Evolutionary conservation across 2,797 vertebrate genomes (phyloP).

Genomic region (Arremon aurantiirostris): DNA sequence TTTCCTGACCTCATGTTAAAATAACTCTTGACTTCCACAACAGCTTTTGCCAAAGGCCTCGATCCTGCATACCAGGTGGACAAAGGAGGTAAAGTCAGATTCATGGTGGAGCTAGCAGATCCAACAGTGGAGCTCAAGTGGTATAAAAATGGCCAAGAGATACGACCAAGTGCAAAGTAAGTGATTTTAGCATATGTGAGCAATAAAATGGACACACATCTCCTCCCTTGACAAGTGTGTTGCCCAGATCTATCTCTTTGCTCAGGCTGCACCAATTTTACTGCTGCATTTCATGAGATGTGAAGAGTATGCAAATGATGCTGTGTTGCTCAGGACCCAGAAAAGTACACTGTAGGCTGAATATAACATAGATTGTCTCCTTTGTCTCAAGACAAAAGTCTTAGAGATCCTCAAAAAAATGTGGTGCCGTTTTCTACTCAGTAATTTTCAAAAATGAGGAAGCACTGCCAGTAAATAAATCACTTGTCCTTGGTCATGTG

Average conservation of each 20-base stretch:
- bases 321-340: not conserved
- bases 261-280: not conserved
- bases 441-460: not conserved
- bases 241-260: not conserved
- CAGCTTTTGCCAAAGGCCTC: constrained; percentile 95
- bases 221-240: not conserved
- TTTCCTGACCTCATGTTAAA: not conserved
- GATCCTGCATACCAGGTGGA: constrained; percentile 96
- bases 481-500: not conserved
- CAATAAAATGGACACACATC: not conserved
- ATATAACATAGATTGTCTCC: not conserved
- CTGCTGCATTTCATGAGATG: not conserved
- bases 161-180: constrained; percentile 94
- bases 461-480: not conserved
- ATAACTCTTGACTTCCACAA: not conserved
- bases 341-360: not conserved
- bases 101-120: constrained; percentile 93
- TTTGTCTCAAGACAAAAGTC: not conserved
- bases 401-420: not conserved
- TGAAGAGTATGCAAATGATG: not conserved
- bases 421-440: not conserved
- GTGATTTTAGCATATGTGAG: constrained; percentile 40
- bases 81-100: constrained; percentile 92
- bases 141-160: constrained; percentile 99
- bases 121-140: constrained; percentile 97